phyloP scores from a whole-genome alignment of 2,113 vertebrate species.

The Bothrops jararaca region DNA sequence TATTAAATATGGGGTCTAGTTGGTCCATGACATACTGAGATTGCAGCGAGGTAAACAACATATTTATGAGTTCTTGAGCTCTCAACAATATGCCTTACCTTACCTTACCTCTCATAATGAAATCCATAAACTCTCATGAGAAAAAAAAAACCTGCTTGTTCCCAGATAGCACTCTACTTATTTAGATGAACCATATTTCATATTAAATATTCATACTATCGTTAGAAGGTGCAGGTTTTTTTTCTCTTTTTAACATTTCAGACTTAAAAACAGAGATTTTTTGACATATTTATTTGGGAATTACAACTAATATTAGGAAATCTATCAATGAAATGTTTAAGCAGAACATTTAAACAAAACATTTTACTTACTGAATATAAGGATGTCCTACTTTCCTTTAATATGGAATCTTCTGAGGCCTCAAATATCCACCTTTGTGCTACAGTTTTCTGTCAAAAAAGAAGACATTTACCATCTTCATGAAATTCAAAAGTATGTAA shows the following conservation, averaged over 20 bases:
- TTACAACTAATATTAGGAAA: background rate
- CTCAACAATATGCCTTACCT: background rate
- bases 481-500: slow-evolving; percentile 54
- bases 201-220: background rate
- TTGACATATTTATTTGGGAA: background rate
- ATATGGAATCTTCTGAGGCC: slow-evolving; percentile 48
- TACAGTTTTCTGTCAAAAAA: slow-evolving; percentile 46
- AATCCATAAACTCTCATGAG: background rate
- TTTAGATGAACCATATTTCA: background rate
- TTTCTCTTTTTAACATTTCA: background rate
- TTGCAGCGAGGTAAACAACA: background rate
- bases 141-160: background rate
- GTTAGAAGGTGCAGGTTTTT: background rate
- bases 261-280: background rate
- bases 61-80: background rate
- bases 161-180: background rate
- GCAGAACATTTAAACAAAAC: slow-evolving; percentile 27
- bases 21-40: background rate
- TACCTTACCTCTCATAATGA: background rate
- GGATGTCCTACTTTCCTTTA: slow-evolving; percentile 33
- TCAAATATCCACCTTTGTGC: slow-evolving; percentile 49
- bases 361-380: slow-evolving; percentile 45
- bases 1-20: background rate
- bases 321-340: background rate
- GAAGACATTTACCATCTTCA: slow-evolving; percentile 40